Conservation (phyloP, 2,888 invertebrate genomes). For the Lumbricus terrestris region DNA sequence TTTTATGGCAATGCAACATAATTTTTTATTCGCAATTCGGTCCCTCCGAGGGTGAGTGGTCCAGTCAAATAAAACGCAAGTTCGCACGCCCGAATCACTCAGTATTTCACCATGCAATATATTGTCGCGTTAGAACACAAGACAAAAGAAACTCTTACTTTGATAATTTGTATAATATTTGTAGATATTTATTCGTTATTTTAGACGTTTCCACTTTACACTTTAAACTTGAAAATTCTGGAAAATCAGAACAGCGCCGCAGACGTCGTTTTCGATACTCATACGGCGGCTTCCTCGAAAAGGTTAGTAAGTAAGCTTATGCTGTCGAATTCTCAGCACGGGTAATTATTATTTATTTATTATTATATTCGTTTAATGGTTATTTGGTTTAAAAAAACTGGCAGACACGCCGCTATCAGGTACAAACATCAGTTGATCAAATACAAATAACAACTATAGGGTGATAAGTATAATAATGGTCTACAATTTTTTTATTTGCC, state of each 20-base stretch:
- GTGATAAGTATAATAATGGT: too few relatives aligned
- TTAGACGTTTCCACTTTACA: neutral
- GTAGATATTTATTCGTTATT: neutral
- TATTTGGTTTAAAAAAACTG: too few relatives aligned
- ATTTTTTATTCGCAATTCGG: neutral
- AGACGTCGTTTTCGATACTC: neutral
- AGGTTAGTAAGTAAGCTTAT: neutral
- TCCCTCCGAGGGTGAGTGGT: neutral
- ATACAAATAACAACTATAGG: too few relatives aligned
- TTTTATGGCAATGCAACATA: neutral
- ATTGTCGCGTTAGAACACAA: neutral
- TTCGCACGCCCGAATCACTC: neutral
- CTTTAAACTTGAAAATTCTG: neutral
- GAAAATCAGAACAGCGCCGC: neutral
- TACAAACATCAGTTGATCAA: too few relatives aligned
- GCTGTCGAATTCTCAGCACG: neutral
- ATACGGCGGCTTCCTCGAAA: neutral
- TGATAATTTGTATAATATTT: neutral
- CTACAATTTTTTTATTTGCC: too few relatives aligned
- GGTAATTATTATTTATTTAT: too few relatives aligned
- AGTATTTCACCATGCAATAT: neutral
- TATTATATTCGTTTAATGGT: too few relatives aligned
- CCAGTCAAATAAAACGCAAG: neutral
- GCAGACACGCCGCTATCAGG: too few relatives aligned
- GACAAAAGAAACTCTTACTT: neutral